Conservation (phyloP, 2,888 invertebrate species). For the Tenodera sinensis region DNA sequence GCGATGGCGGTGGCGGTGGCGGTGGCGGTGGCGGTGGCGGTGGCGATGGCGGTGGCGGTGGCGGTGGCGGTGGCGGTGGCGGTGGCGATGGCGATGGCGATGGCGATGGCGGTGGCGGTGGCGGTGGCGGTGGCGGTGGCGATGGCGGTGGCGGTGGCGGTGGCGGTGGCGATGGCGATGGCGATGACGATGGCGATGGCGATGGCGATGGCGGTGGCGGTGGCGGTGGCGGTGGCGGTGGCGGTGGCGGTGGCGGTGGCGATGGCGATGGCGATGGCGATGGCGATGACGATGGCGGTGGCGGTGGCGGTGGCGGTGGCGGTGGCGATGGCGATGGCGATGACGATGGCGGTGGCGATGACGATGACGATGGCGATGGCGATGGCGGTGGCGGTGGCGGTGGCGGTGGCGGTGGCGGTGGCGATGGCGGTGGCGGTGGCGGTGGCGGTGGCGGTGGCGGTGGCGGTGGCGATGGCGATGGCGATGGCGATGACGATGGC, state of each 20-base stretch:
- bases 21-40: no score
- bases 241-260: slow-evolving; percentile 12
- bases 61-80: no score
- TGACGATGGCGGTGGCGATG: not conserved
- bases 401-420: slow-evolving; percentile 30
- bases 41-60: no score
- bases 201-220: slow-evolving; percentile 19
- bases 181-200: slow-evolving; percentile 20
- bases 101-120: no score
- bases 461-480: slow-evolving; percentile 18
- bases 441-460: slow-evolving; percentile 15
- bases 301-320: not conserved
- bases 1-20: no score
- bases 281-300: slow-evolving; percentile 18
- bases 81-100: no score
- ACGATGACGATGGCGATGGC: slow-evolving; percentile 11
- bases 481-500: slow-evolving; percentile 19
- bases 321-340: slow-evolving; percentile 2
- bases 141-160: no score
- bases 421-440: slow-evolving; percentile 46
- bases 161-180: no score
- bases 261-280: slow-evolving; percentile 22
- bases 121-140: no score
- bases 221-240: slow-evolving; percentile 17
- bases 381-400: slow-evolving; percentile 13